Evolutionary conservation across 2,113 vertebrate genomes (phyloP).

Genomic region (Rattus norvegicus): DNA sequence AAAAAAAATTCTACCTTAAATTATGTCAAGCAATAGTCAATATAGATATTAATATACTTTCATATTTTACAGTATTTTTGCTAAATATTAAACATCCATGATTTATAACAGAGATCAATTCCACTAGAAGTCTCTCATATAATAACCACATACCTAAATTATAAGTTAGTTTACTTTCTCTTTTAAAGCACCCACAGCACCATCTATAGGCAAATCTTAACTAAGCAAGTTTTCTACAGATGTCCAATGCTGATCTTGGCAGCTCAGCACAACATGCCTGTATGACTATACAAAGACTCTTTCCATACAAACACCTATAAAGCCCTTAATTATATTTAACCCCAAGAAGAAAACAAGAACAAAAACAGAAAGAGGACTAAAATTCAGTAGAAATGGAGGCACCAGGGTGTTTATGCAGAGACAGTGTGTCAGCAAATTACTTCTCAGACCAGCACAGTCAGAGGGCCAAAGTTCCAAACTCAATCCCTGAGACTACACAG

Average conservation of each 20-base stretch:
- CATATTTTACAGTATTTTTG: constrained; percentile 28
- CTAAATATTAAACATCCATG: constrained; percentile 47
- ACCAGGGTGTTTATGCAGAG: background rate
- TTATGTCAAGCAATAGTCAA: background rate
- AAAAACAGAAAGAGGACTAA: background rate
- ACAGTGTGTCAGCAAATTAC: background rate
- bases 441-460: background rate
- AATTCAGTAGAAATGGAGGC: constrained; percentile 27
- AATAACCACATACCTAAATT: constrained; percentile 47
- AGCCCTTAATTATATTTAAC: background rate
- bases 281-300: background rate
- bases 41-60: background rate
- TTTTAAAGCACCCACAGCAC: constrained; percentile 76
- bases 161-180: constrained; percentile 52
- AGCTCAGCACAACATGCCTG: constrained; percentile 25
- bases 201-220: constrained; percentile 77
- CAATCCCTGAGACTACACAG: background rate
- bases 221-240: constrained; percentile 49
- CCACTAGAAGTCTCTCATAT: constrained; percentile 9
- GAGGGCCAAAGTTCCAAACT: too few relatives aligned
- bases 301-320: constrained; percentile 11
- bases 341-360: background rate
- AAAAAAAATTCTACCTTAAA: background rate
- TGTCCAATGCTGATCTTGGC: background rate
- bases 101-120: background rate